Conservation (phyloP, 2,888 invertebrate genomes). For the Himalopsyche tibetana region DNA sequence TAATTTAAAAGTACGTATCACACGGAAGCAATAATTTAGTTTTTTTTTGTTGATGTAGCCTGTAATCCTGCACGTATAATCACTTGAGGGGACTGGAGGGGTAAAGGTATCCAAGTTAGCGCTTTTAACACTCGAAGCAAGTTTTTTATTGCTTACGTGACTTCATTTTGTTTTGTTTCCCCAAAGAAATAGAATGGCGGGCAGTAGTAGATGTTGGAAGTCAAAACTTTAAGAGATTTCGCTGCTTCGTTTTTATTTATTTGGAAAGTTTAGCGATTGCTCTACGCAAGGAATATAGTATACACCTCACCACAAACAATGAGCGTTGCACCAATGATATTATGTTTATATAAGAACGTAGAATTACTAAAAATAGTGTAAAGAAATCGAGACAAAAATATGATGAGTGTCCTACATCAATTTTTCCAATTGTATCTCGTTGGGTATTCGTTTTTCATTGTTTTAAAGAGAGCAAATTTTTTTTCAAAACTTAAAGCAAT, state of each 20-base stretch:
- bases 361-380: too few species aligned
- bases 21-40: slow-evolving; percentile 18
- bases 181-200: slow-evolving; percentile 13
- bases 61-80: slow-evolving; percentile 37
- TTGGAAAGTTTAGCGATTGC: slow-evolving; percentile 17
- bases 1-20: slow-evolving; percentile 1
- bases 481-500: too few species aligned
- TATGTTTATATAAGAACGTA: too few species aligned
- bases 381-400: too few species aligned
- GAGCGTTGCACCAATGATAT: not conserved
- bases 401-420: too few species aligned
- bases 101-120: slow-evolving; percentile 34
- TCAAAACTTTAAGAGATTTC: slow-evolving; percentile 42
- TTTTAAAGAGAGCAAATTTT: too few species aligned
- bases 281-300: not conserved
- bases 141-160: slow-evolving; percentile 42
- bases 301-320: not conserved
- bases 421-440: too few species aligned
- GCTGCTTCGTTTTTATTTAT: slow-evolving; percentile 32
- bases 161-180: slow-evolving; percentile 43
- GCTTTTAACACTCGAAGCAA: slow-evolving; percentile 38
- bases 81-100: slow-evolving; percentile 1
- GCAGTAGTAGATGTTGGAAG: slow-evolving; percentile 24
- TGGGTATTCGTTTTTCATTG: too few species aligned
- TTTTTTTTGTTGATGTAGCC: not conserved